Evolutionary conservation across 2,113 vertebrate genomes (phyloP), one percentile per base, ranked within the genome.

Genomic region (Anarrhichthys ocellatus): DNA sequence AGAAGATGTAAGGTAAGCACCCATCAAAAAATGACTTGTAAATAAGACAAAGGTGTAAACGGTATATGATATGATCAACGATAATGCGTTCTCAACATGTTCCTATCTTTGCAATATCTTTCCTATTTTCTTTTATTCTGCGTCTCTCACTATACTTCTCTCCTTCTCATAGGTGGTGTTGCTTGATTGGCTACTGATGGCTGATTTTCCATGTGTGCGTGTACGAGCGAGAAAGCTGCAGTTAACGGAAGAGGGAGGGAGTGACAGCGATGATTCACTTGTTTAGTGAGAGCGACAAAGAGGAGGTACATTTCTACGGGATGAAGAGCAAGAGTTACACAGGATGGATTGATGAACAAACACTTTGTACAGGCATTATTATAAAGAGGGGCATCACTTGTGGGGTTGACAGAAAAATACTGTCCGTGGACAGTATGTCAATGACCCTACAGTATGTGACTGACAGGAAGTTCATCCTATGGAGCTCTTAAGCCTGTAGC

Each of bases 211-310:
- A 27, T 52, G 38, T 63, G 71, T 65, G 87, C 81, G 72, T 46
- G 50, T 67, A 73, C 68, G 82, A 80, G 78, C 2, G 62, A 87
- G 82, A 76, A 78, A 75, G 80, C 79, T 80, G 88, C 84, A 83
- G 80, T 76, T 78, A 84, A 62, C 63, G 66, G 85, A 75, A 56
- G 61, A 76, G 84, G 73, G 84, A 82, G 82, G 62, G 74, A 78
- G 85, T 50, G 32, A 76, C 83, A 61, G 68, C 22, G 88, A 92
- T 89, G 91, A 92, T 89, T 92, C 91, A 91, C 79, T 83, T 82
- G 80, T 81, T 68, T 77, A 81, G 61, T 66, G 73, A 75, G 79
- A 70, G 70, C 10, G 18, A 69, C 66, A 67, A 71, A 52, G n/a
- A 52, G 77, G 61, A 86, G 87, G 59, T 75, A 76, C 73, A 77